These are phyloP conservation scores for Philaenus spumarius DNA, from an alignment of 1,140 invertebrate genomes.

Conservation along the genomic window DNA sequence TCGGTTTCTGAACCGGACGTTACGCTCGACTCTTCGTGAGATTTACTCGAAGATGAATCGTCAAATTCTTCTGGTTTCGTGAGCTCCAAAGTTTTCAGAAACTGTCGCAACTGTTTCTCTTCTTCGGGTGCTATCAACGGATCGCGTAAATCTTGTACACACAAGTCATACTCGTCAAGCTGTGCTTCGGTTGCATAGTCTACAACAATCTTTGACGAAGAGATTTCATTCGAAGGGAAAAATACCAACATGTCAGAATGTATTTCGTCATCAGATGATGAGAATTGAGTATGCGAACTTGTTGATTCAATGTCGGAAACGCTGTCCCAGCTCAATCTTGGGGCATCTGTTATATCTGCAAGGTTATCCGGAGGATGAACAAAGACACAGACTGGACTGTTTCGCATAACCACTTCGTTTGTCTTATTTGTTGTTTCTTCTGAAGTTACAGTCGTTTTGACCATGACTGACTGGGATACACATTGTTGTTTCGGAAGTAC, in stretches of 20 bases:
- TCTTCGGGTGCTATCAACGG: constrained; percentile 16
- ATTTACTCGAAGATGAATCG: constrained; percentile 3
- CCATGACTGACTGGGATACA: too few relatives aligned
- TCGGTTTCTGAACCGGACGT: neutral
- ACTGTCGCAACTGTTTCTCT: constrained; percentile 12
- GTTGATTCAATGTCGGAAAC: constrained; percentile 9
- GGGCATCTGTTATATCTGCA: constrained; percentile 1
- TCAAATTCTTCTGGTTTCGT: constrained; percentile 20
- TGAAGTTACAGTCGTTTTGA: neutral
- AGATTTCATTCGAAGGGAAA: constrained; percentile 7
- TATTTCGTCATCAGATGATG: constrained; percentile 3
- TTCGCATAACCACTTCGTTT: too few relatives aligned
- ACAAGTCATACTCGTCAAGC: constrained; percentile 5
- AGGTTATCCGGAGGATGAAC: constrained; percentile 4
- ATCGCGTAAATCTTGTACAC: constrained; percentile 11
- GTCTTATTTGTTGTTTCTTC: neutral
- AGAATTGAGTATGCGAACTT: neutral
- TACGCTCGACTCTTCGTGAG: neutral
- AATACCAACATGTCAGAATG: constrained; percentile 1
- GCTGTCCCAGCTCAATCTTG: constrained; percentile 3
- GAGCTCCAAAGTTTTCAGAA: constrained; percentile 17
- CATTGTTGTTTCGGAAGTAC: too few relatives aligned
- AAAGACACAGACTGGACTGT: too few relatives aligned
- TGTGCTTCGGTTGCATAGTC: neutral
- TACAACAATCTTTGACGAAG: neutral